Conservation (phyloP, 2,888 invertebrate species). For the Sinelater perroti region DNA sequence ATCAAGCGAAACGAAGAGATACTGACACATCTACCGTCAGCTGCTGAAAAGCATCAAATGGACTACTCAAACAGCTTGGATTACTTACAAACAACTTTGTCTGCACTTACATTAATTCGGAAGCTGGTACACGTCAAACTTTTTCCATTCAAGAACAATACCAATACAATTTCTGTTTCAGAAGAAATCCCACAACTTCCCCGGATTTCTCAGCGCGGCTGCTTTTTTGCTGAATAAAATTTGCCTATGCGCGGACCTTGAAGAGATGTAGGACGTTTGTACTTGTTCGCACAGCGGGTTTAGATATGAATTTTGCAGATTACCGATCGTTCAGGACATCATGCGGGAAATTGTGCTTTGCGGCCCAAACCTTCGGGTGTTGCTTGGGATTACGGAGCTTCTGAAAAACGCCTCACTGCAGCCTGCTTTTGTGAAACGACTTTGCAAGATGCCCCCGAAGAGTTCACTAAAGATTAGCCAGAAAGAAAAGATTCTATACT, state of each 20-base stretch:
- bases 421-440: conserved; percentile 43
- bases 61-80: conserved; percentile 9
- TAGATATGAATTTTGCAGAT: too few species aligned
- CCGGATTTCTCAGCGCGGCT: conserved; percentile 43
- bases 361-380: conserved; percentile 23
- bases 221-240: conserved; percentile 44
- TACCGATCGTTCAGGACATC: conserved; percentile 1
- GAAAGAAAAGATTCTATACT: conserved; percentile 44
- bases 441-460: conserved; percentile 42
- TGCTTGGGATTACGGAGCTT: conserved; percentile 34
- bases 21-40: not conserved
- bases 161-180: conserved; percentile 36
- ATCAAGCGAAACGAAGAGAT: conserved; percentile 21
- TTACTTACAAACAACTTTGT: conserved; percentile 28
- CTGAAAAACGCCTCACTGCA: conserved; percentile 37
- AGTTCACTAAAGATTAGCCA: conserved; percentile 29
- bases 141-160: not conserved
- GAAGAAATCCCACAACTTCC: conserved; percentile 43
- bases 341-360: conserved; percentile 35
- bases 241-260: conserved; percentile 15
- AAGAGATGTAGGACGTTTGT: not conserved
- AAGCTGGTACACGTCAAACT: conserved; percentile 46
- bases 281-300: too few species aligned
- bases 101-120: conserved; percentile 42
- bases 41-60: not conserved